Evolutionary conservation across 2,888 invertebrate species (phyloP).

Genomic region (Tribolium freemani): DNA sequence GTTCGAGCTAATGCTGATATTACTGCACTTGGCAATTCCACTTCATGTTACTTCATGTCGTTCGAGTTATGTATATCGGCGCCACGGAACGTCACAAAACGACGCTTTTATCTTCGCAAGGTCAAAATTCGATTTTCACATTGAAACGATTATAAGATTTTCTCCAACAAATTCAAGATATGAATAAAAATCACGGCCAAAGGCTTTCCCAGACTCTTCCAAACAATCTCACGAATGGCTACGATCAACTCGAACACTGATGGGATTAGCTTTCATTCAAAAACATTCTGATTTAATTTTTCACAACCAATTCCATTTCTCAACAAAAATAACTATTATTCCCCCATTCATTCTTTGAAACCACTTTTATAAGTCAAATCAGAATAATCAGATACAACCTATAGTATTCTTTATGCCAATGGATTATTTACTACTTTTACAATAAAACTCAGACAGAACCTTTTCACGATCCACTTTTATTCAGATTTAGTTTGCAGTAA

Average conservation of each 20-base stretch:
- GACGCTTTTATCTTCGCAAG: neutral
- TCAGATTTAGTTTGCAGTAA: no score
- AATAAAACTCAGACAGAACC: no score
- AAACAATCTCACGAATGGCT: slow-evolving; percentile 13
- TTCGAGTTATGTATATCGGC: slow-evolving; percentile 41
- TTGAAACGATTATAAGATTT: slow-evolving; percentile 29
- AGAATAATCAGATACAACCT: no score
- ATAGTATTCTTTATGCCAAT: no score
- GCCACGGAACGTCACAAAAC: slow-evolving; percentile 6
- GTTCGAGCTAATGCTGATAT: slow-evolving; percentile 49
- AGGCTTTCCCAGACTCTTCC: slow-evolving; percentile 1
- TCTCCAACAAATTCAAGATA: slow-evolving; percentile 3
- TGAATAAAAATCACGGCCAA: slow-evolving; percentile 23
- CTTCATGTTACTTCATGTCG: slow-evolving; percentile 39
- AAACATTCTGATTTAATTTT: neutral
- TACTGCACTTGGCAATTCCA: slow-evolving; percentile 45
- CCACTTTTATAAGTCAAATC: no score
- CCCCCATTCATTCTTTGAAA: no score
- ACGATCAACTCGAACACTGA: slow-evolving; percentile 10
- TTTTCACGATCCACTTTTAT: no score
- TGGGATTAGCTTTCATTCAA: neutral
- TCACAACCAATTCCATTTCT: neutral
- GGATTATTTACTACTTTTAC: no score
- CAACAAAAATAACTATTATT: no score
- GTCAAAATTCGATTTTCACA: slow-evolving; percentile 14